phyloP scores from a whole-genome alignment of 2,888 invertebrate genomes.

The Cheilosia soror region DNA sequence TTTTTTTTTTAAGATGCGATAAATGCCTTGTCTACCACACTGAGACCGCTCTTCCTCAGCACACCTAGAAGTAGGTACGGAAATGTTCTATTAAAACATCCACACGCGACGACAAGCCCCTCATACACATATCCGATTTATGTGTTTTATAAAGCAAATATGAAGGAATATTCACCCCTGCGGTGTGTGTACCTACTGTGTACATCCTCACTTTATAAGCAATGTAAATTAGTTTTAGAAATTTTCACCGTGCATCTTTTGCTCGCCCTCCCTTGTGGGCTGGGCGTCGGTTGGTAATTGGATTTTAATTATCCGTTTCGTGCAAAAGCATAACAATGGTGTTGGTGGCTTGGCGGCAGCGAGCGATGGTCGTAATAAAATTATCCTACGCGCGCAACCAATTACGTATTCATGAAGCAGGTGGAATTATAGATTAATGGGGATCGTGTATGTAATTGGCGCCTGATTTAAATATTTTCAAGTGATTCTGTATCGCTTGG shows the following conservation, averaged over 20 bases:
- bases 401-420: conserved; percentile 65
- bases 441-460: conserved; percentile 55
- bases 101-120: conserved; percentile 43
- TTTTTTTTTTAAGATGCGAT: conserved; percentile 68
- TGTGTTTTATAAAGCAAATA: conserved; percentile 37
- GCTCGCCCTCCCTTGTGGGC: conserved; percentile 1
- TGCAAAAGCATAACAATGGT: conserved; percentile 52
- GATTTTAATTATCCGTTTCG: conserved; percentile 69
- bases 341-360: conserved; percentile 13
- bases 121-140: conserved; percentile 48
- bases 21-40: conserved; percentile 47
- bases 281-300: conserved; percentile 61
- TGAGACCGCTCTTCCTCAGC: conserved; percentile 27
- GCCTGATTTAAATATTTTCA: conserved; percentile 57
- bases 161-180: conserved; percentile 13
- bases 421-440: conserved; percentile 59
- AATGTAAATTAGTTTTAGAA: conserved; percentile 70
- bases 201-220: conserved; percentile 51
- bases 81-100: conserved; percentile 60
- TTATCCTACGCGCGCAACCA: conserved; percentile 49
- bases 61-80: conserved; percentile 23
- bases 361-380: conserved; percentile 57
- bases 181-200: conserved; percentile 18
- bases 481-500: conserved; percentile 15
- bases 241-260: conserved; percentile 45